Evolutionary conservation across 2,888 invertebrate genomes (phyloP).

Genomic region (Keiferia lycopersicella): DNA sequence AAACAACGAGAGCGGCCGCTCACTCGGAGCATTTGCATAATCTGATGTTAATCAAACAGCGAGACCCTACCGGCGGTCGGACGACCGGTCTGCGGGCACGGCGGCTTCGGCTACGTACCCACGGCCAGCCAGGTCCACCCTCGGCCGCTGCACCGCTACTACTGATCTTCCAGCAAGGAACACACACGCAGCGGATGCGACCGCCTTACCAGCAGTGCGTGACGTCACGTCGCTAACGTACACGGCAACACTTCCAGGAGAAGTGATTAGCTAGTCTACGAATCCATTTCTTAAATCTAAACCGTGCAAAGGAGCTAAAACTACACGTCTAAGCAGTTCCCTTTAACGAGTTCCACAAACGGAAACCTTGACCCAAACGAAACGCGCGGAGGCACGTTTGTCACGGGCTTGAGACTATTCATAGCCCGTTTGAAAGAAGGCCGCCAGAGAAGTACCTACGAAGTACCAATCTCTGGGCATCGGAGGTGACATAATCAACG

Average conservation of each 20-base stretch:
- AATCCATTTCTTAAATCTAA: slow-evolving; percentile 9
- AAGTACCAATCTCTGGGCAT: slow-evolving; percentile 33
- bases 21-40: slow-evolving; percentile 78
- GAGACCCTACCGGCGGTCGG: slow-evolving; percentile 51
- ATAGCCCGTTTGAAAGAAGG: slow-evolving; percentile 3
- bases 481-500: slow-evolving; percentile 60
- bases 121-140: neutral
- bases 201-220: slow-evolving; percentile 51
- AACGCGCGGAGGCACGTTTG: neutral
- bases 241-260: slow-evolving; percentile 42
- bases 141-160: neutral
- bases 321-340: neutral
- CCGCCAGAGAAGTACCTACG: neutral
- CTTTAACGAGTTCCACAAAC: slow-evolving; percentile 6
- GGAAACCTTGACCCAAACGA: slow-evolving; percentile 7
- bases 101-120: neutral
- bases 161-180: slow-evolving; percentile 34
- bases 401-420: slow-evolving; percentile 12
- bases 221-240: slow-evolving; percentile 38
- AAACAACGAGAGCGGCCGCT: slow-evolving; percentile 76
- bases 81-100: slow-evolving; percentile 33
- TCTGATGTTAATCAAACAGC: slow-evolving; percentile 80
- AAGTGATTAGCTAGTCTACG: slow-evolving; percentile 42
- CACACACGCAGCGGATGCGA: slow-evolving; percentile 57
- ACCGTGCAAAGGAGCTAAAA: neutral